These are phyloP conservation scores for Sciaenops ocellatus DNA, from an alignment of 2,797 vertebrate species.

Conservation along the genomic window DNA sequence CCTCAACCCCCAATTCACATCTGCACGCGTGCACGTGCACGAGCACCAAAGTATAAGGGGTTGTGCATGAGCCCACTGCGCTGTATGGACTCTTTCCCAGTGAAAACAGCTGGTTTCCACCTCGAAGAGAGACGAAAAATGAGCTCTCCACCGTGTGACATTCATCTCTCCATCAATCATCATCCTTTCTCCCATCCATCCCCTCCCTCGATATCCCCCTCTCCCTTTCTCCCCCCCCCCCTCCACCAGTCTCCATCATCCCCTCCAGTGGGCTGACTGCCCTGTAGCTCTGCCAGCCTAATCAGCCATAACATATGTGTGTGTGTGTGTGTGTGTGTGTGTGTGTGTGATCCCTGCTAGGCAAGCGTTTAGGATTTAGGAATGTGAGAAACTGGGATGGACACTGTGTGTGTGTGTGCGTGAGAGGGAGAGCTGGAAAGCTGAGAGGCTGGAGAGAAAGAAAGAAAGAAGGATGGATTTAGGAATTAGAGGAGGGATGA, in stretches of 20 bases:
- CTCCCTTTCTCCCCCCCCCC: not conserved
- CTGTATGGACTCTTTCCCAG: not conserved
- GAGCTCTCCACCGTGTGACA: not conserved
- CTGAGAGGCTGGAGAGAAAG: slow-evolving; percentile 21
- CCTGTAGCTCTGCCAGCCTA: slow-evolving; percentile 66
- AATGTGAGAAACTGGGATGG: slow-evolving; percentile 44
- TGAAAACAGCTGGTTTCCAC: slow-evolving; percentile 10
- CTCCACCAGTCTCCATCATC: slow-evolving; percentile 44
- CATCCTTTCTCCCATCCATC: not conserved
- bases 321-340: slow-evolving; percentile 38
- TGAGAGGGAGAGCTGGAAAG: slow-evolving; percentile 13
- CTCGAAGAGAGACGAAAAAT: not conserved
- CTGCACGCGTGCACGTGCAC: slow-evolving; percentile 41
- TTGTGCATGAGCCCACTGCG: slow-evolving; percentile 14
- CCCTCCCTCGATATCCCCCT: not conserved
- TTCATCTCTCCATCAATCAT: slow-evolving; percentile 17
- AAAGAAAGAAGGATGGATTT: slow-evolving; percentile 40
- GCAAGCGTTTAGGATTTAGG: slow-evolving; percentile 40
- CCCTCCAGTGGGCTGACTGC: slow-evolving; percentile 47
- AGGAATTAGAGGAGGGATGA: slow-evolving; percentile 54
- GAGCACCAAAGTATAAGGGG: no score
- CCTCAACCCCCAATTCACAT: slow-evolving; percentile 58
- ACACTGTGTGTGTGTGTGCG: slow-evolving; percentile 23
- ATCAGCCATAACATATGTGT: slow-evolving; percentile 71
- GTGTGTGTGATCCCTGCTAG: slow-evolving; percentile 52